Conservation (phyloP, 37 sponge, comb jelly and placozoan species). For the Agelas oroides region DNA sequence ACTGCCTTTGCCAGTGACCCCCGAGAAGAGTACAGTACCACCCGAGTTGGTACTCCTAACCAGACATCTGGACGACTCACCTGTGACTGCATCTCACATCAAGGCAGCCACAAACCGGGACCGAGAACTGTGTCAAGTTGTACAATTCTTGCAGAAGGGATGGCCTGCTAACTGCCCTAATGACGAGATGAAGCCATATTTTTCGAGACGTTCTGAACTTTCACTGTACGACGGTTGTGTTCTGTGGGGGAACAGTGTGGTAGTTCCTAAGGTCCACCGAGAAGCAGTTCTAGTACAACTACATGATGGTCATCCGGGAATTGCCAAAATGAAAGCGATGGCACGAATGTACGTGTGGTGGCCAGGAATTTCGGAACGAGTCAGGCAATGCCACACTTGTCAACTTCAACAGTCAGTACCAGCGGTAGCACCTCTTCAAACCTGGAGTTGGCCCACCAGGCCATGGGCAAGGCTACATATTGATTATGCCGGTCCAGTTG, state of each 20-base stretch:
- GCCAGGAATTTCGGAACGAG: not conserved
- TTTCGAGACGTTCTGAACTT: not conserved
- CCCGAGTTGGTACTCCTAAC: constrained; percentile 2
- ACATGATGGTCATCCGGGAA: no score
- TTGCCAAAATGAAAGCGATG: no score
- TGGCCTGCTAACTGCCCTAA: no score
- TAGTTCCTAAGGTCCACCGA: no score
- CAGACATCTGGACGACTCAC: not conserved
- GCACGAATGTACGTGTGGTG: no score
- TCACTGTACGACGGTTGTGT: not conserved
- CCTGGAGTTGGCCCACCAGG: constrained; percentile 19
- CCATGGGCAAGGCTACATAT: constrained; percentile 15
- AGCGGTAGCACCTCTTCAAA: not conserved
- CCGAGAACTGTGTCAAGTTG: not conserved
- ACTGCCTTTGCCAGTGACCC: not conserved
- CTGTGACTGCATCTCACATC: constrained; percentile 11
- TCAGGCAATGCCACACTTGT: not conserved
- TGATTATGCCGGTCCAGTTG: constrained; percentile 7
- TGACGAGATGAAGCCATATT: not conserved
- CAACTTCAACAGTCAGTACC: not conserved
- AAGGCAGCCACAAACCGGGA: not conserved
- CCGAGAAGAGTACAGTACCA: not conserved
- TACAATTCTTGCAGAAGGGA: not conserved
- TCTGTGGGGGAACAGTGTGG: not conserved
- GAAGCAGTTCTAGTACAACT: no score